Evolutionary conservation across 2,888 invertebrate species (phyloP).

Genomic region (Agrenia bidenticulata): DNA sequence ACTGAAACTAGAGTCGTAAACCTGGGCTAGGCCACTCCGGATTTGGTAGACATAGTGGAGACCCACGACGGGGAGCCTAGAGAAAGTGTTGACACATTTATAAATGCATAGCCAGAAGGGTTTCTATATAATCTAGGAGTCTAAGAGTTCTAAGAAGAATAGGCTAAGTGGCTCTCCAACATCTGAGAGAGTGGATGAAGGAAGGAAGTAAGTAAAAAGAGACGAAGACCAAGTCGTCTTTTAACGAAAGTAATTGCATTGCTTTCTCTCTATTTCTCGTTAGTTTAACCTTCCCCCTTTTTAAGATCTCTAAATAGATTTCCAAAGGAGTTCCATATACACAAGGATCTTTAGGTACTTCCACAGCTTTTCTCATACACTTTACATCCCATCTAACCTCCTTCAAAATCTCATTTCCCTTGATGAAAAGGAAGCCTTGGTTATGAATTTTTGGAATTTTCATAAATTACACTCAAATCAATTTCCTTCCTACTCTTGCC

Average conservation of each 20-base stretch:
- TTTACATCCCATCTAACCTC: background rate
- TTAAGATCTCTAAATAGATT: slow-evolving; percentile 15
- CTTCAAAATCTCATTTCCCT: slow-evolving; percentile 7
- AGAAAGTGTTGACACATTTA: slow-evolving; percentile 19
- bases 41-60: too few relatives aligned
- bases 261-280: slow-evolving; percentile 19
- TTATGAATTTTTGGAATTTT: slow-evolving; percentile 3
- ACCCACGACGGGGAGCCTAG: background rate
- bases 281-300: slow-evolving; percentile 10
- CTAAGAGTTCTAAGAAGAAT: too few relatives aligned
- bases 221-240: slow-evolving; percentile 14
- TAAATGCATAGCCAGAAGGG: slow-evolving; percentile 6
- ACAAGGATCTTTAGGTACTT: background rate
- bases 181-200: slow-evolving; percentile 3
- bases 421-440: background rate
- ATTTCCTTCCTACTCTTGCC: background rate
- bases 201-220: slow-evolving; percentile 7
- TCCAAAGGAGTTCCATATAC: background rate
- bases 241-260: slow-evolving; percentile 21
- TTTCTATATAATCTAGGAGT: too few relatives aligned
- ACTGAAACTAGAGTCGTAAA: background rate
- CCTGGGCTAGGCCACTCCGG: background rate
- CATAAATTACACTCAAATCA: background rate
- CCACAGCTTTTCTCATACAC: background rate
- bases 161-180: too few relatives aligned